Conservation (phyloP, 2,113 vertebrate species). For the Stictonetta naevosa region DNA sequence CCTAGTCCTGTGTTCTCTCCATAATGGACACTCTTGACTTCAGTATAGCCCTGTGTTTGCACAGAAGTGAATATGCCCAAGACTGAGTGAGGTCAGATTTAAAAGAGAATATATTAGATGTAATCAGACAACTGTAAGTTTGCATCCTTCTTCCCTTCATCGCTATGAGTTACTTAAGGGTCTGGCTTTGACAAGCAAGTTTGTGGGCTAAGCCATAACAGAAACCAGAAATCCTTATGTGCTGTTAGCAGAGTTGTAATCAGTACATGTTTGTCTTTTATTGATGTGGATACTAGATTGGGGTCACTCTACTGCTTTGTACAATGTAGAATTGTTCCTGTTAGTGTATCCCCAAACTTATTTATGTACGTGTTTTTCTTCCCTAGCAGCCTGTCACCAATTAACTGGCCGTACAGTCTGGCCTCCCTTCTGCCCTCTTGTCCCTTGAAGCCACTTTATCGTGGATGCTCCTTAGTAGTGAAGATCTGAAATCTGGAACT, state of each 20-base stretch:
- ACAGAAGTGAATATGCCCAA: neutral
- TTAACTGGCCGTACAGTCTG: constrained; percentile 62
- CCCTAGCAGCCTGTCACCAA: constrained; percentile 72
- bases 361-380: constrained; percentile 66
- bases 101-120: neutral
- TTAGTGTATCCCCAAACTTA: constrained; percentile 58
- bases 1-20: neutral
- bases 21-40: neutral
- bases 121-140: neutral
- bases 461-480: constrained; percentile 72
- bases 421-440: constrained; percentile 71
- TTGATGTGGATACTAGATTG: constrained; percentile 4
- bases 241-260: neutral
- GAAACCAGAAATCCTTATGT: neutral
- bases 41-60: neutral
- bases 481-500: constrained; percentile 72
- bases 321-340: constrained; percentile 44
- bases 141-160: neutral
- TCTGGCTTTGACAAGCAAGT: neutral
- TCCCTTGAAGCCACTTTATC: constrained; percentile 59
- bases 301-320: constrained; percentile 51
- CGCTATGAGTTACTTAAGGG: neutral
- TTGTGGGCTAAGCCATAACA: neutral
- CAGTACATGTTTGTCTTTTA: neutral
- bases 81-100: neutral